phyloP scores from a whole-genome alignment of 1,140 invertebrate species.

The Metaphire vulgaris region DNA sequence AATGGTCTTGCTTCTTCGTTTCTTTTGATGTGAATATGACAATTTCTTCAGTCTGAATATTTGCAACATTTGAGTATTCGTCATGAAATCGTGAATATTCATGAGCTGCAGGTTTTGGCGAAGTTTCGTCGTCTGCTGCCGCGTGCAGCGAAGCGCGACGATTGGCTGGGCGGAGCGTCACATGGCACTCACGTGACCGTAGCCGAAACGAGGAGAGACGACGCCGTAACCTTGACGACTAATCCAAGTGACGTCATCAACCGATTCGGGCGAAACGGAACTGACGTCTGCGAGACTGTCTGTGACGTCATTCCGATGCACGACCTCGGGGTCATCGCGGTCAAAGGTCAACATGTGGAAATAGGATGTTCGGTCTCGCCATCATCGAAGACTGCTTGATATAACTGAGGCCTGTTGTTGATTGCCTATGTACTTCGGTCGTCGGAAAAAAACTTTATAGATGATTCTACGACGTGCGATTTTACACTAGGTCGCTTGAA shows the following conservation, averaged over 20 bases:
- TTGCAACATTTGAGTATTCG: too few relatives aligned
- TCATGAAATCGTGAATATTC: too few relatives aligned
- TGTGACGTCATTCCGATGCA: neutral
- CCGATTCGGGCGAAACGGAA: neutral
- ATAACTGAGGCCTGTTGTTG: too few relatives aligned
- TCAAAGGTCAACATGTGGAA: neutral
- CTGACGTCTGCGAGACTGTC: neutral
- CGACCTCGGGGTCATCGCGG: neutral
- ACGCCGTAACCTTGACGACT: neutral
- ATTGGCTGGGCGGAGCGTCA: neutral
- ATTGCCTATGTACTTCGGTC: too few relatives aligned
- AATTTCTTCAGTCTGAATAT: too few relatives aligned
- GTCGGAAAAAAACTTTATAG: too few relatives aligned
- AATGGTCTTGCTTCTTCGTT: too few relatives aligned
- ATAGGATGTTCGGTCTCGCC: neutral
- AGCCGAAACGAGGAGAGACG: neutral
- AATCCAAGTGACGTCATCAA: neutral
- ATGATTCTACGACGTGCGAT: too few relatives aligned
- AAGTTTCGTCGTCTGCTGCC: neutral
- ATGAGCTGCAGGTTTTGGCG: neutral
- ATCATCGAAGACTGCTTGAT: too few relatives aligned
- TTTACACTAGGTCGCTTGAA: too few relatives aligned
- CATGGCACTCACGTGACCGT: neutral
- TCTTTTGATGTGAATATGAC: too few relatives aligned
- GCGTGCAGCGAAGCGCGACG: neutral